phyloP scores from a whole-genome alignment of 2,888 invertebrate genomes.

The Parapristionchus giblindavisi region DNA sequence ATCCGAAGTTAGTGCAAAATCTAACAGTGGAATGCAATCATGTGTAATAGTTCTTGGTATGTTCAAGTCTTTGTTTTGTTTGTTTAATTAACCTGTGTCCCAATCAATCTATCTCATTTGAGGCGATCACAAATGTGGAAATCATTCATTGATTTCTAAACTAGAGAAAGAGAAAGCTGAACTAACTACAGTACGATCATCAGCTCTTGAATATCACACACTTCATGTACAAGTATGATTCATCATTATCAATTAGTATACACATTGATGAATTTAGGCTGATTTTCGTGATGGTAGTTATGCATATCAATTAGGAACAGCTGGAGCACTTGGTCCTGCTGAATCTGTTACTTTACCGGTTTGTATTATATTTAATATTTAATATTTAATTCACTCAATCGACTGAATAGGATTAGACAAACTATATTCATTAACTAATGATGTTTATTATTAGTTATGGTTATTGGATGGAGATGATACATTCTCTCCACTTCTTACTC shows the following conservation, averaged over 20 bases:
- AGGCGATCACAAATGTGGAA: conserved; percentile 63
- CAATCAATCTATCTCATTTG: background rate
- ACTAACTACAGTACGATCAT: conserved; percentile 41
- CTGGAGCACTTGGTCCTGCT: conserved; percentile 58
- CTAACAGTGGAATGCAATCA: conserved; percentile 31
- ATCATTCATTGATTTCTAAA: conserved; percentile 60
- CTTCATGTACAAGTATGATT: conserved; percentile 43
- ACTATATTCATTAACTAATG: background rate
- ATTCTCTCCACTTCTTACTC: conserved; percentile 57
- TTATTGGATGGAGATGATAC: conserved; percentile 60
- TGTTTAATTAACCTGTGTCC: no score
- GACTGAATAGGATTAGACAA: background rate
- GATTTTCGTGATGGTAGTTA: conserved; percentile 64
- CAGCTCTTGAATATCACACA: conserved; percentile 66
- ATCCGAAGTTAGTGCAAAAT: conserved; percentile 60
- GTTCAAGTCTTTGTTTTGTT: background rate
- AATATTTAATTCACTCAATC: background rate
- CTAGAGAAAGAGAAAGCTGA: conserved; percentile 52
- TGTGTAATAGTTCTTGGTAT: conserved; percentile 34
- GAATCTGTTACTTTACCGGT: conserved; percentile 57
- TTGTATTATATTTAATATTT: background rate
- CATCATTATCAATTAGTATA: background rate
- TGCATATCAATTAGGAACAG: conserved; percentile 65
- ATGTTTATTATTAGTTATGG: conserved; percentile 49
- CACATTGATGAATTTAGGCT: conserved; percentile 45